phyloP scores from a whole-genome alignment of 2,888 invertebrate species.

The Habroteleia sp. region DNA sequence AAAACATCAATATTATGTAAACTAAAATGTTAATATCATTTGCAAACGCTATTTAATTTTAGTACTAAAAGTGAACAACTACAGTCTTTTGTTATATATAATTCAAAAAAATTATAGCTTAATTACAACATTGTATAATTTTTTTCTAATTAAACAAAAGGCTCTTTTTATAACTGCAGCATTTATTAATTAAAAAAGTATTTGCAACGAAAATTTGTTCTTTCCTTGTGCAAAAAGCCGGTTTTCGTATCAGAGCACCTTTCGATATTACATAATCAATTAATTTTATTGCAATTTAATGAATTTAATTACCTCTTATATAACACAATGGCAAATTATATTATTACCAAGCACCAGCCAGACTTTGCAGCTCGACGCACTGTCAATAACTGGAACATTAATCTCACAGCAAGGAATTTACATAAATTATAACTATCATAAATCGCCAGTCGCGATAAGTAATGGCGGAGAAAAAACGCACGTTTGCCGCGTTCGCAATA shows the following conservation, averaged over 20 bases:
- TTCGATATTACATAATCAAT: conserved; percentile 53
- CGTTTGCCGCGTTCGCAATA: conserved; percentile 9
- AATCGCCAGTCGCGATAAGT: conserved; percentile 48
- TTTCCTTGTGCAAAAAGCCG: conserved; percentile 4
- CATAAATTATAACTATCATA: conserved; percentile 57
- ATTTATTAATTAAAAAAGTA: too few species aligned
- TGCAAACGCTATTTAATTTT: too few species aligned
- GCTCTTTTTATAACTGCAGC: too few species aligned
- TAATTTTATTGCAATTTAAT: conserved; percentile 33
- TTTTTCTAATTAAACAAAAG: too few species aligned
- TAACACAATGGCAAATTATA: conserved; percentile 44
- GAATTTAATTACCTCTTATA: conserved; percentile 50
- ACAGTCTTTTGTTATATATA: too few species aligned
- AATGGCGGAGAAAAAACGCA: conserved; percentile 25
- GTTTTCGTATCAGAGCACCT: conserved; percentile 12
- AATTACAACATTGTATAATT: too few species aligned
- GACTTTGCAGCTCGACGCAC: conserved; percentile 15
- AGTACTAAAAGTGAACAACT: too few species aligned
- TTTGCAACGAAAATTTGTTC: too few species aligned
- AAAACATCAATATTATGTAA: too few species aligned
- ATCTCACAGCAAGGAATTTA: conserved; percentile 47
- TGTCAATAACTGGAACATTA: conserved; percentile 56
- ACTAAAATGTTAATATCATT: too few species aligned
- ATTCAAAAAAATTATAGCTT: too few species aligned
- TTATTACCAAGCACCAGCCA: conserved; percentile 11